Evolutionary conservation across 1,140 invertebrate species (phyloP).

Genomic region (Drosophila fuyamai): DNA sequence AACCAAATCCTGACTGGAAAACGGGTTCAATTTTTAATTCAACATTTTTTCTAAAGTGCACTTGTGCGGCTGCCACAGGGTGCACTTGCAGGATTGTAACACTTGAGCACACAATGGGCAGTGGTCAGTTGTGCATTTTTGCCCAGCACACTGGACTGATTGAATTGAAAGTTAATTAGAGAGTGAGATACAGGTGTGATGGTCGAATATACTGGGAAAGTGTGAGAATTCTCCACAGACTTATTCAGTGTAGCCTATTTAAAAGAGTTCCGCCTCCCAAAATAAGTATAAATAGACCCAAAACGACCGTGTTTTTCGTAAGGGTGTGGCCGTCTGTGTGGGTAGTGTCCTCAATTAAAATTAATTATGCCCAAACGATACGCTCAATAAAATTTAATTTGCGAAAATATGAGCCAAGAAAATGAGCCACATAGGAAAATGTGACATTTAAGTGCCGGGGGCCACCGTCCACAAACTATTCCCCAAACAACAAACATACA

Average conservation of each 20-base stretch:
- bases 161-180: constrained; percentile 52
- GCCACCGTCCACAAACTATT: constrained; percentile 31
- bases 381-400: constrained; percentile 84
- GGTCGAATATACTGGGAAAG: neutral
- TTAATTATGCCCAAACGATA: constrained; percentile 84
- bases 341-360: constrained; percentile 79
- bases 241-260: neutral
- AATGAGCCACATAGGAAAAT: constrained; percentile 67
- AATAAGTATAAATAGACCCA: constrained; percentile 36
- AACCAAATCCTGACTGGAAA: neutral
- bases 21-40: neutral
- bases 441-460: constrained; percentile 70
- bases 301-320: constrained; percentile 26
- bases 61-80: constrained; percentile 14
- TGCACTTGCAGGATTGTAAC: constrained; percentile 38
- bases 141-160: constrained; percentile 6
- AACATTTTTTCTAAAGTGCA: neutral
- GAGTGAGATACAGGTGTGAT: constrained; percentile 1
- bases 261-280: constrained; percentile 26
- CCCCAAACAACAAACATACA: constrained; percentile 27
- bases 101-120: constrained; percentile 41
- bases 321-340: constrained; percentile 15
- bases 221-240: neutral
- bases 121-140: constrained; percentile 34
- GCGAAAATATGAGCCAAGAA: constrained; percentile 78